A percentile compares a stretch with the other conserved stretches of the same genome.
Evolutionary conservation across 2,888 invertebrate genomes (phyloP).

Genomic region (Tetramorium bicarinatum): DNA sequence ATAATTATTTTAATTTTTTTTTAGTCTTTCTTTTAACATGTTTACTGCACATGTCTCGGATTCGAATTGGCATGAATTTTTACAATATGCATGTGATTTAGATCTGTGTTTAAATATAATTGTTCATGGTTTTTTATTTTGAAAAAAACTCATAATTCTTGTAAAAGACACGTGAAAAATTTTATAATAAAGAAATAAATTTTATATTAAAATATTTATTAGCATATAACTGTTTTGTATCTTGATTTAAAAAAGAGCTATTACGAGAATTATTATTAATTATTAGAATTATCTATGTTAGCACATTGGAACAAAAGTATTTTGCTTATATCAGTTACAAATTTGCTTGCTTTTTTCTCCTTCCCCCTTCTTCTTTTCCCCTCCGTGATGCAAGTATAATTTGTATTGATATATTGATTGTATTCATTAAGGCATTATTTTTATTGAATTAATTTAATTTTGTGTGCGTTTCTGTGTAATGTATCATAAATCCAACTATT

Average conservation of each 20-base stretch:
- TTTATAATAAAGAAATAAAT: too few relatives aligned
- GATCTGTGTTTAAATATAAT: too few relatives aligned
- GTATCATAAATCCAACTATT: not conserved
- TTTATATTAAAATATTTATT: too few relatives aligned
- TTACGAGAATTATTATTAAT: not conserved
- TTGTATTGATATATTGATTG: not conserved
- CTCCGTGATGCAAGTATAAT: not conserved
- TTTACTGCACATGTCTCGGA: too few relatives aligned
- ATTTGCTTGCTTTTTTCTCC: too few relatives aligned
- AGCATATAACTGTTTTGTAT: too few relatives aligned
- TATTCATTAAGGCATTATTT: not conserved
- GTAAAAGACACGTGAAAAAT: too few relatives aligned
- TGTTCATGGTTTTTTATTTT: too few relatives aligned
- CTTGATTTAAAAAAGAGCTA: not conserved
- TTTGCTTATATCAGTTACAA: not conserved
- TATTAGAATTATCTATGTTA: not conserved
- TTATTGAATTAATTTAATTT: not conserved
- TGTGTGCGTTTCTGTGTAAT: not conserved
- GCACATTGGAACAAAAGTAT: not conserved
- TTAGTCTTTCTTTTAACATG: not conserved
- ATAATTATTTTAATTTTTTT: not conserved
- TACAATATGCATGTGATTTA: too few relatives aligned
- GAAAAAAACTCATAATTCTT: too few relatives aligned
- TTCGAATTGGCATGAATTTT: too few relatives aligned
- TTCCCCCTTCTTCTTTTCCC: too few relatives aligned